Conservation (phyloP, 2,797 vertebrate species). For the Petrocephalus schoutedeni region DNA sequence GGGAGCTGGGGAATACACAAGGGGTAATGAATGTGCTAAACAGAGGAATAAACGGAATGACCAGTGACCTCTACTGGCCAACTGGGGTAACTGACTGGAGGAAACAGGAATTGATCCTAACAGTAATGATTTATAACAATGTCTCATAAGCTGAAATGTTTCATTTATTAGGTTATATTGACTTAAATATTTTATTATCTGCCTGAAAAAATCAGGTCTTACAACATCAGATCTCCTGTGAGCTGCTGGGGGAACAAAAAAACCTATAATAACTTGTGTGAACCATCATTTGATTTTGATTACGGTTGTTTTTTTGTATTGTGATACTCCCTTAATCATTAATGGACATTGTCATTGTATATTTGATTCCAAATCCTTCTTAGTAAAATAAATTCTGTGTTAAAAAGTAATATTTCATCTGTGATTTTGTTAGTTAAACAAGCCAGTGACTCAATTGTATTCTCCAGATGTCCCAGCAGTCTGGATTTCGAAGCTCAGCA, state of each 20-base stretch:
- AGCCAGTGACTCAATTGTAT: neutral
- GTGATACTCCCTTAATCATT: neutral
- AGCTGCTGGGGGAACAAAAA: neutral
- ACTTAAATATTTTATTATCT: neutral
- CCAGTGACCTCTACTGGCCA: neutral
- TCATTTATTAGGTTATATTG: neutral
- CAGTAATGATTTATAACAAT: neutral
- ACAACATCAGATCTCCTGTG: neutral
- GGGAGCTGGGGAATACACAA: neutral
- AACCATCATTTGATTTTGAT: neutral
- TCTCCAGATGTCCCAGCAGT: neutral
- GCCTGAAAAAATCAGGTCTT: neutral
- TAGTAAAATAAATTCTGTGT: neutral
- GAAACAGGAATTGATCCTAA: neutral
- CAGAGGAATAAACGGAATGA: neutral
- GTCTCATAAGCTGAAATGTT: neutral
- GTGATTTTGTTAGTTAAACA: neutral
- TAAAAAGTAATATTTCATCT: neutral
- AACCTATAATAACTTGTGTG: neutral
- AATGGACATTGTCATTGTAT: neutral
- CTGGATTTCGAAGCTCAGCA: neutral
- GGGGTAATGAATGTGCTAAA: neutral
- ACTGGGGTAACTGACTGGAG: neutral
- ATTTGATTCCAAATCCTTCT: neutral
- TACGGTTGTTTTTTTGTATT: neutral